Conservation (phyloP, 2,888 invertebrate genomes). For the Mechanitis messenoides region DNA sequence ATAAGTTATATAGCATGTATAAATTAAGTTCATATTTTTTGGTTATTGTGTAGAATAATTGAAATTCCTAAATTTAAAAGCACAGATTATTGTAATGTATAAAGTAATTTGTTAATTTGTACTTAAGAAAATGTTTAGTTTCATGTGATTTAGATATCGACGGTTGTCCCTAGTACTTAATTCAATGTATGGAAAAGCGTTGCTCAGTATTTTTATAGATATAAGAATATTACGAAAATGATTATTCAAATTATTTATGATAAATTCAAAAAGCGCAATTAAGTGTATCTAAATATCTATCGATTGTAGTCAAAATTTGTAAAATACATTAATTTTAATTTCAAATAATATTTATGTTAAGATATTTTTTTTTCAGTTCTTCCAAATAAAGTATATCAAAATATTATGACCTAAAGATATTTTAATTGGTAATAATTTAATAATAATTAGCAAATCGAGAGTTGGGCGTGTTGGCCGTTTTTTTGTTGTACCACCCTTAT, state of each 20-base stretch:
- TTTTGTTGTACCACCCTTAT: constrained; percentile 6
- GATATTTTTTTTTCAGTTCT: constrained; percentile 24
- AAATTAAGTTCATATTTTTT: constrained; percentile 50
- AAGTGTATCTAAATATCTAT: constrained; percentile 49
- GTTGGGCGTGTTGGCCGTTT: constrained; percentile 5
- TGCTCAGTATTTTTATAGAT: constrained; percentile 75
- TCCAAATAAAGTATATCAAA: constrained; percentile 18
- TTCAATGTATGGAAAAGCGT: constrained; percentile 62
- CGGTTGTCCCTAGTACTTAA: constrained; percentile 50
- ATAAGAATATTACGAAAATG: constrained; percentile 62
- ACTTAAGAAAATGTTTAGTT: constrained; percentile 46
- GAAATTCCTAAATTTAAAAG: constrained; percentile 51
- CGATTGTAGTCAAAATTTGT: constrained; percentile 51
- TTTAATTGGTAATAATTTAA: constrained; percentile 13
- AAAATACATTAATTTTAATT: constrained; percentile 33
- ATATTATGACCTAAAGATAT: constrained; percentile 4
- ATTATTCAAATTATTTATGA: constrained; percentile 60
- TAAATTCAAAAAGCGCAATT: constrained; percentile 48
- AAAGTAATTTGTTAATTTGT: constrained; percentile 48
- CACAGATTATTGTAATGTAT: constrained; percentile 57
- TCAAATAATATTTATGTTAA: constrained; percentile 15
- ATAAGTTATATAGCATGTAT: constrained; percentile 18
- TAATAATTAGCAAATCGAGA: constrained; percentile 2
- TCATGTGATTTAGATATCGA: constrained; percentile 47
- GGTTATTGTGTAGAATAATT: constrained; percentile 55